Percentiles rank a stretch among this genome's conserved stretches.
Conservation (phyloP, 2,888 invertebrate species). For the Lacanobia wlatinum region DNA sequence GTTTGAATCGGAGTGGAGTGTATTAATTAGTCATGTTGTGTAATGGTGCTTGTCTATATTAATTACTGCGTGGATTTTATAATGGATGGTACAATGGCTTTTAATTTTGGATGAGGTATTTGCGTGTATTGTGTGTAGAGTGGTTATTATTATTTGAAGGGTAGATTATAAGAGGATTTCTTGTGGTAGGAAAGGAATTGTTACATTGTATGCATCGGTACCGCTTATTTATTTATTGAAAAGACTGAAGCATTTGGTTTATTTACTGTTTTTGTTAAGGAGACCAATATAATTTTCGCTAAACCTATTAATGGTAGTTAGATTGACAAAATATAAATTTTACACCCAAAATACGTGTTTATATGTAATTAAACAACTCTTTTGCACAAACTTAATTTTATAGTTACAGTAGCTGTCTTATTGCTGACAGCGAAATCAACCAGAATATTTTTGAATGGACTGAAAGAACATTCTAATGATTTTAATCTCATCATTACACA, state of each 20-base stretch:
- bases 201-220: background rate
- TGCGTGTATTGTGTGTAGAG: conserved; percentile 39
- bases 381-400: no score
- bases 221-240: background rate
- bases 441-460: no score
- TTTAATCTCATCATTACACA: no score
- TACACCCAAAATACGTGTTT: no score
- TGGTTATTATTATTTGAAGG: conserved; percentile 12
- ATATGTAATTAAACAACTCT: no score
- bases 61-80: conserved; percentile 65
- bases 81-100: conserved; percentile 49
- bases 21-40: conserved; percentile 78
- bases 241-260: background rate
- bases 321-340: no score
- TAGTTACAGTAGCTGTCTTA: no score
- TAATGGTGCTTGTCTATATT: conserved; percentile 66
- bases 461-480: no score
- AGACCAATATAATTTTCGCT: background rate
- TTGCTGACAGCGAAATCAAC: no score
- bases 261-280: background rate
- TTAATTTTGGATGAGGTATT: conserved; percentile 33
- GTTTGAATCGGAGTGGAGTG: conserved; percentile 73
- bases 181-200: background rate
- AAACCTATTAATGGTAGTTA: no score
- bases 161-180: background rate